Evolutionary conservation across 2,888 invertebrate species (phyloP).

Genomic region (Sabatieria punctata): DNA sequence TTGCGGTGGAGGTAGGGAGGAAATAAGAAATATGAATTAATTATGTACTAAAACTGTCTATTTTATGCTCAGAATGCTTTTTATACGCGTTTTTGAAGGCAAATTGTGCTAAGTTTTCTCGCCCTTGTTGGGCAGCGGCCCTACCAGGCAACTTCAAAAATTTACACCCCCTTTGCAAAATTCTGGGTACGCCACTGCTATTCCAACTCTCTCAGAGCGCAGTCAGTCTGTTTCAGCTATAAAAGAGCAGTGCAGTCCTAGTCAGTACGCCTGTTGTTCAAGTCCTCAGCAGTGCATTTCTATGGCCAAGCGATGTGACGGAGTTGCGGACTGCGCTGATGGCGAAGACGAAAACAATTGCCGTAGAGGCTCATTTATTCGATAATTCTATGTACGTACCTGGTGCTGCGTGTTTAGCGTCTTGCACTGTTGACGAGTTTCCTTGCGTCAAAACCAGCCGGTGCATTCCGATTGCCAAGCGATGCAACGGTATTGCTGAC

Average conservation of each 20-base stretch:
- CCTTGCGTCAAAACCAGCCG: conserved; percentile 24
- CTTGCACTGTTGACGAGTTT: conserved; percentile 23
- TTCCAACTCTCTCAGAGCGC: too few relatives aligned
- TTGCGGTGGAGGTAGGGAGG: too few relatives aligned
- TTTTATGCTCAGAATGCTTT: too few relatives aligned
- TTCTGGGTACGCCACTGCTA: too few relatives aligned
- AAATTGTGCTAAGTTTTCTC: too few relatives aligned
- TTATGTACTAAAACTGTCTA: too few relatives aligned
- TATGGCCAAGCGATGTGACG: conserved; percentile 18
- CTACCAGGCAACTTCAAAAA: neutral
- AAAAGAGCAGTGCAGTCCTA: conserved; percentile 15
- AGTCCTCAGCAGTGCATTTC: conserved; percentile 21
- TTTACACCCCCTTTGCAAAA: too few relatives aligned
- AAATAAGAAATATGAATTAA: neutral
- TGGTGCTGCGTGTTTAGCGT: conserved; percentile 13
- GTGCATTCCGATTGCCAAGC: conserved; percentile 21
- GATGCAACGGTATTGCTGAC: conserved; percentile 27
- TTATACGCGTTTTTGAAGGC: too few relatives aligned
- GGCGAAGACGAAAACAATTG: conserved; percentile 28
- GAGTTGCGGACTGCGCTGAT: conserved; percentile 23
- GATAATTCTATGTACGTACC: neutral
- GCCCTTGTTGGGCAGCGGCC: too few relatives aligned
- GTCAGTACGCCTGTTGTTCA: conserved; percentile 25
- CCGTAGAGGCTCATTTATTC: conserved; percentile 13
- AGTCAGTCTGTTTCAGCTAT: too few relatives aligned